These are phyloP conservation scores for Chirona hameri DNA, from an alignment of 2,888 invertebrate genomes.

Conservation along the genomic window DNA sequence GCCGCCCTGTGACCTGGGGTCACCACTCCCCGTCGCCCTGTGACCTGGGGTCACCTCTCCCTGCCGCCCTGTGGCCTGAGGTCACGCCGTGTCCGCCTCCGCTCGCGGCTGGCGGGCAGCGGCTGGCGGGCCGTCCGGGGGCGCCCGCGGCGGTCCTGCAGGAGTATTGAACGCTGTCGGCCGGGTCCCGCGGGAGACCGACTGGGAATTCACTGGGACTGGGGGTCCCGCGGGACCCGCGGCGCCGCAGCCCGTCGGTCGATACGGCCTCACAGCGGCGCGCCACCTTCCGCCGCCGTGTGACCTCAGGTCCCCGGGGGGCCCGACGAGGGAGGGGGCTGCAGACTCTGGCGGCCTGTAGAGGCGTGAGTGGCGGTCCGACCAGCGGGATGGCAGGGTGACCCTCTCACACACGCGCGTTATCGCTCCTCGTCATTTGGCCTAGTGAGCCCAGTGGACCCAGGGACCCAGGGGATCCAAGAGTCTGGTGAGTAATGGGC, in stretches of 20 bases:
- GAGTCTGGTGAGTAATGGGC: too few species aligned
- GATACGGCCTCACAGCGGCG: constrained; percentile 23
- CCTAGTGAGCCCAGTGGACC: too few species aligned
- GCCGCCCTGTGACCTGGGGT: not conserved
- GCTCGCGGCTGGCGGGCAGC: not conserved
- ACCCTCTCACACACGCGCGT: too few species aligned
- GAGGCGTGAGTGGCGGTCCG: too few species aligned
- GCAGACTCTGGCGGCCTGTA: not conserved
- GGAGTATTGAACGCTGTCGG: constrained; percentile 6
- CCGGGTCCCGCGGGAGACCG: not conserved
- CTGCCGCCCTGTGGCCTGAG: not conserved
- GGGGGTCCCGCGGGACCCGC: constrained; percentile 10
- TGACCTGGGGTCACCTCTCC: too few species aligned
- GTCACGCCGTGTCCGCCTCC: not conserved
- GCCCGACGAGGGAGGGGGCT: not conserved
- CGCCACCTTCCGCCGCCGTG: not conserved
- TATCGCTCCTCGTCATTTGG: too few species aligned
- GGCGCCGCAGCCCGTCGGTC: not conserved
- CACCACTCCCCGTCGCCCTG: not conserved
- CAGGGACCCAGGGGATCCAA: too few species aligned
- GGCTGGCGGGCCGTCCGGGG: not conserved
- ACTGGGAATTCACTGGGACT: constrained; percentile 27
- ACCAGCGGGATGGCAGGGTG: too few species aligned
- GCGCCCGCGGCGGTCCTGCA: not conserved
- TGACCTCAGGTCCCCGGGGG: constrained; percentile 24